These are phyloP conservation scores for Lasaia peninsularis DNA, from an alignment of 1,140 invertebrate genomes.

Conservation along the genomic window DNA sequence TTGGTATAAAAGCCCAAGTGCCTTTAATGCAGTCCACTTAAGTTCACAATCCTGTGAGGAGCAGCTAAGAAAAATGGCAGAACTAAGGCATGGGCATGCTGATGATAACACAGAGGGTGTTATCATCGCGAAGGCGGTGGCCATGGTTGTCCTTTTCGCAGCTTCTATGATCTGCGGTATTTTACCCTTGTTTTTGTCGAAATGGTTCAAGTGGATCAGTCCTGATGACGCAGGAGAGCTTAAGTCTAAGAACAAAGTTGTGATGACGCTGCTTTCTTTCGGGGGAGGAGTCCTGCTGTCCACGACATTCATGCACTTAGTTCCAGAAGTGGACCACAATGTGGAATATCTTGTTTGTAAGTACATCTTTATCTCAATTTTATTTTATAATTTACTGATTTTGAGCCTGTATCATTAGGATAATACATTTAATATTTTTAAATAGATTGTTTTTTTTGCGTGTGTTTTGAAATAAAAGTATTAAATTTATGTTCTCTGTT, in stretches of 20 bases:
- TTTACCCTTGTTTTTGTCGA: slow-evolving; percentile 82
- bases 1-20: slow-evolving; percentile 57
- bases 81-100: slow-evolving; percentile 26
- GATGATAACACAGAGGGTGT: slow-evolving; percentile 67
- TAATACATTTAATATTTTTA: too few species aligned
- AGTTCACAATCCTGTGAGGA: slow-evolving; percentile 20
- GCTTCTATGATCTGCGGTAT: slow-evolving; percentile 85
- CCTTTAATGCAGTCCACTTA: slow-evolving; percentile 35
- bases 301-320: slow-evolving; percentile 92
- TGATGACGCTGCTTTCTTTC: slow-evolving; percentile 84
- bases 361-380: slow-evolving; percentile 24
- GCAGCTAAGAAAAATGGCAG: slow-evolving; percentile 31
- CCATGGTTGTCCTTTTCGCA: slow-evolving; percentile 84
- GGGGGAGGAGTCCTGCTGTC: slow-evolving; percentile 94
- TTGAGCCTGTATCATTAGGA: too few species aligned
- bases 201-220: slow-evolving; percentile 79
- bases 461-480: too few species aligned
- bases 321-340: slow-evolving; percentile 90
- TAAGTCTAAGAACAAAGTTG: slow-evolving; percentile 60
- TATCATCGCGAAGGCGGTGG: slow-evolving; percentile 82
- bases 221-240: slow-evolving; percentile 59
- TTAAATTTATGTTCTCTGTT: too few species aligned
- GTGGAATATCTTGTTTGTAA: slow-evolving; percentile 78
- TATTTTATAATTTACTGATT: too few species aligned
- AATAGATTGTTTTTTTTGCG: too few species aligned